A percentile compares a stretch with the other conserved stretches of the same genome.
These are phyloP conservation scores for Eristalis intricaria DNA, from an alignment of 2,888 invertebrate species.

Conservation along the genomic window DNA sequence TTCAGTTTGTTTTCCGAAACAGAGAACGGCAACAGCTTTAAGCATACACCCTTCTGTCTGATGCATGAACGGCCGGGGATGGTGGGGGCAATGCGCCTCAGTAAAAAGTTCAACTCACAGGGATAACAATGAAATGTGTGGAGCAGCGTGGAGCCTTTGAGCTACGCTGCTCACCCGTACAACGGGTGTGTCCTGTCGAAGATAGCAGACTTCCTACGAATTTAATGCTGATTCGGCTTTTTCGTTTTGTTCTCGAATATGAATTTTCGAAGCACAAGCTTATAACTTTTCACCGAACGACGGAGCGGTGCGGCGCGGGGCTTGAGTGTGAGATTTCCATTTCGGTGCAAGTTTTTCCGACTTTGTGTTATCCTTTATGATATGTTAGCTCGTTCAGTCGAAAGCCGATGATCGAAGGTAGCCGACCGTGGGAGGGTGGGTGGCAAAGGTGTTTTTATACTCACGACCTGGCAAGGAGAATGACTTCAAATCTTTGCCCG, in stretches of 20 bases:
- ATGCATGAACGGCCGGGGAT: not conserved
- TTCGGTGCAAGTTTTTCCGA: conserved; percentile 21
- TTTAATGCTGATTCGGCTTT: conserved; percentile 48
- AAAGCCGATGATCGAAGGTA: conserved; percentile 45
- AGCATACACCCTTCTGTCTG: not conserved
- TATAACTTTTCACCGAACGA: conserved; percentile 20
- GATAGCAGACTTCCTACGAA: conserved; percentile 12
- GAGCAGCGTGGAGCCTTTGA: conserved; percentile 6
- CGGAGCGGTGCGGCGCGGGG: not conserved
- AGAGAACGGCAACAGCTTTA: not conserved
- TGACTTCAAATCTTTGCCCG: not conserved
- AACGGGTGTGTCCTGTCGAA: not conserved
- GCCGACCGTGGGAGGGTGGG: too few relatives aligned
- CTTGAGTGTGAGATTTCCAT: not conserved
- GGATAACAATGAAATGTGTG: conserved; percentile 47
- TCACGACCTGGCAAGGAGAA: conserved; percentile 2
- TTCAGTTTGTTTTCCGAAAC: conserved; percentile 33
- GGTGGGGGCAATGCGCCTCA: not conserved
- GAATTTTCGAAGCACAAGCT: conserved; percentile 58
- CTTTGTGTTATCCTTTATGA: conserved; percentile 42
- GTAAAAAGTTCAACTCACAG: conserved; percentile 3
- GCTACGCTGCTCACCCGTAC: not conserved
- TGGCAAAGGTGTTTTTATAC: conserved; percentile 20
- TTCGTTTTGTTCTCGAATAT: conserved; percentile 47
- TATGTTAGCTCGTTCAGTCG: conserved; percentile 36